These are phyloP conservation scores for Caenorhabditis becei DNA, from an alignment of 2,888 invertebrate genomes.

Conservation along the genomic window DNA sequence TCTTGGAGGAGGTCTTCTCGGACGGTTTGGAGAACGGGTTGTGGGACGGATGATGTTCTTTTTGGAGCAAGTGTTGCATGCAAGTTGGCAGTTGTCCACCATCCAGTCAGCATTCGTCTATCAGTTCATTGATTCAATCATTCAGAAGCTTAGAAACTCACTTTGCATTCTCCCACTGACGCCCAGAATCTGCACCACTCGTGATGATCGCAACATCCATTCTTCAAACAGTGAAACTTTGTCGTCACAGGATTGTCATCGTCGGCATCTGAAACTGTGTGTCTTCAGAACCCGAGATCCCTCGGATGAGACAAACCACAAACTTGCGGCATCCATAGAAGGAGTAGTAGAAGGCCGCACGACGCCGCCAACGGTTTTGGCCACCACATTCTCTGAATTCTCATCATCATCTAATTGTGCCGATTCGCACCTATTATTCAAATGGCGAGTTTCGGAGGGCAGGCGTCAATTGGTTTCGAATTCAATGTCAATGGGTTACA, in stretches of 20 bases:
- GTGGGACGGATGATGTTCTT: conserved; percentile 43
- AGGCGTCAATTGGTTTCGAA: conserved; percentile 62
- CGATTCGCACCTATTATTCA: conserved; percentile 58
- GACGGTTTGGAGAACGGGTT: conserved; percentile 34
- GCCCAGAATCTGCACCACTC: conserved; percentile 81
- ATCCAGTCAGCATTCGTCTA: conserved; percentile 81
- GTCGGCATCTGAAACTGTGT: conserved; percentile 57
- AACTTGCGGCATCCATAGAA: conserved; percentile 57
- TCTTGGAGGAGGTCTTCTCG: conserved; percentile 48
- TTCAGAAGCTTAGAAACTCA: conserved; percentile 6
- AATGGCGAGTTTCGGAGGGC: conserved; percentile 26
- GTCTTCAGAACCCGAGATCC: background rate
- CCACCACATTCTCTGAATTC: conserved; percentile 62
- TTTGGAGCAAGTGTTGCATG: conserved; percentile 74
- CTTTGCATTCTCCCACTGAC: conserved; percentile 79
- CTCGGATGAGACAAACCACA: conserved; percentile 36
- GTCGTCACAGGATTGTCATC: conserved; percentile 73
- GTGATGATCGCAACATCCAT: conserved; percentile 82
- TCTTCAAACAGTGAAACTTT: conserved; percentile 79
- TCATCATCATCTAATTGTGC: conserved; percentile 53
- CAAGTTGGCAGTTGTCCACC: conserved; percentile 77
- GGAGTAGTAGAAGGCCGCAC: conserved; percentile 50
- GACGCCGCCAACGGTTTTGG: conserved; percentile 49
- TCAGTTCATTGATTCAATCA: background rate
- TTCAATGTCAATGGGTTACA: conserved; percentile 62